Evolutionary conservation across 2,888 invertebrate species (phyloP), one percentile per base, ranked within the genome.

Genomic region (Crocallis elinguaria): DNA sequence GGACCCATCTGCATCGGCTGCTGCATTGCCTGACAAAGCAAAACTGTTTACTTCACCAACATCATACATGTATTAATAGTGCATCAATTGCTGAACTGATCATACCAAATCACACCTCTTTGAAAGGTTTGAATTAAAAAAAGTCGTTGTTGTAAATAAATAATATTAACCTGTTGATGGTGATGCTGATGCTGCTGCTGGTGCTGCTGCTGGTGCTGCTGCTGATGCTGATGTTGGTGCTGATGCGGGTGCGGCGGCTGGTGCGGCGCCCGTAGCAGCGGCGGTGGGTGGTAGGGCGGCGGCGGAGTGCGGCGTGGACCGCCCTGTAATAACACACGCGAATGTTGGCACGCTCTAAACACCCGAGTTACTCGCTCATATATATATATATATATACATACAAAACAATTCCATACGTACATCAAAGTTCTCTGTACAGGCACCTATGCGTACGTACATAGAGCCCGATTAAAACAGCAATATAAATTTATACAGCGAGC

Each of bases 251-350:
- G 88, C 11, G 72, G 71, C 16, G 75, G 73, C 46, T 69, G 67
- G 45, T 81, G 84, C 25, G 86, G 88, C 32, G 85, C 78, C 1
- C 88, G 78, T 61, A 79, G 69, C 63, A 86, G 71, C 57, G 90
- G 88, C 52, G 94, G 94, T 57, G 94, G 93, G 51, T 95, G 95
- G 82, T 96, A 96, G 12, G 96, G 96, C 44, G 96, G 96, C 55
- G 96, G 96, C 52, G 96, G 95, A 51, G 95, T 94, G 71, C 95
- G 92, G 51, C 95, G 88, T 59, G 92, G 94, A 58, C 94, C 93
- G 52, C 93, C 94, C 81, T 93, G 88, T 62, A 81, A 79, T 17
- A 73, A 62, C 73, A 73, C 62, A 73, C 62, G 65, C 52, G 56
- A 60, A 57, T 57, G 58, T 71, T 73, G 72, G 64, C 62, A 67